Evolutionary conservation across 2,888 invertebrate genomes (phyloP).

Genomic region (Trichogramma evanescens): DNA sequence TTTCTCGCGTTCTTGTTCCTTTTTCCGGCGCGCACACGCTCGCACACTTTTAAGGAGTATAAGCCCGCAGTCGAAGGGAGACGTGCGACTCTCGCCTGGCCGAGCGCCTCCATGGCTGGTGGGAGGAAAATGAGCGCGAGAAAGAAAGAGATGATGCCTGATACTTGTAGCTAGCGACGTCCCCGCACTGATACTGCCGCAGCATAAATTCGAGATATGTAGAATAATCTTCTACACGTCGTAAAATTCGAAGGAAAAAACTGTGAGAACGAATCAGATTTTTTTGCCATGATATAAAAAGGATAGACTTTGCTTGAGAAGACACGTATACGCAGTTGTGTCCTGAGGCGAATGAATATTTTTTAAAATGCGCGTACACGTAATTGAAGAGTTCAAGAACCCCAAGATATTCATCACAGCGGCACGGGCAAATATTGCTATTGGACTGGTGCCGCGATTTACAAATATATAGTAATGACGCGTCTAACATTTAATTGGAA

Average conservation of each 20-base stretch:
- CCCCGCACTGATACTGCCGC: background rate
- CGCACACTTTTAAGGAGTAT: slow-evolving; percentile 8
- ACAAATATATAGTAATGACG: too few relatives aligned
- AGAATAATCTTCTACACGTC: slow-evolving; percentile 36
- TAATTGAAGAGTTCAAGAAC: slow-evolving; percentile 15
- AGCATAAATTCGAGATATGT: slow-evolving; percentile 13
- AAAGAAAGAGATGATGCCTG: background rate
- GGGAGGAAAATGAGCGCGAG: slow-evolving; percentile 8
- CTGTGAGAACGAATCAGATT: slow-evolving; percentile 31
- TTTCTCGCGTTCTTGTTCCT: background rate
- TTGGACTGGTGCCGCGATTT: too few relatives aligned
- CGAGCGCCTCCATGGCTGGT: background rate
- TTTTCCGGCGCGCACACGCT: background rate
- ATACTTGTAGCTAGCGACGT: background rate
- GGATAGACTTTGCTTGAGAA: slow-evolving; percentile 7
- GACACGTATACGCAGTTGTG: slow-evolving; percentile 11
- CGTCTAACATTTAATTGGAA: too few relatives aligned
- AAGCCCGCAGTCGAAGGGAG: background rate
- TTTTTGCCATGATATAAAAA: slow-evolving; percentile 16
- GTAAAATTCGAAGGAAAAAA: slow-evolving; percentile 33
- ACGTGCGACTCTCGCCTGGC: background rate
- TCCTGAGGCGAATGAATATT: slow-evolving; percentile 21
- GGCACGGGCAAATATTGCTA: too few relatives aligned
- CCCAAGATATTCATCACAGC: too few relatives aligned
- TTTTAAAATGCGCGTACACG: slow-evolving; percentile 13